Base-by-base conservation (phyloP, 2,113 vertebrate species). In the Corydoras sp. region DNA sequence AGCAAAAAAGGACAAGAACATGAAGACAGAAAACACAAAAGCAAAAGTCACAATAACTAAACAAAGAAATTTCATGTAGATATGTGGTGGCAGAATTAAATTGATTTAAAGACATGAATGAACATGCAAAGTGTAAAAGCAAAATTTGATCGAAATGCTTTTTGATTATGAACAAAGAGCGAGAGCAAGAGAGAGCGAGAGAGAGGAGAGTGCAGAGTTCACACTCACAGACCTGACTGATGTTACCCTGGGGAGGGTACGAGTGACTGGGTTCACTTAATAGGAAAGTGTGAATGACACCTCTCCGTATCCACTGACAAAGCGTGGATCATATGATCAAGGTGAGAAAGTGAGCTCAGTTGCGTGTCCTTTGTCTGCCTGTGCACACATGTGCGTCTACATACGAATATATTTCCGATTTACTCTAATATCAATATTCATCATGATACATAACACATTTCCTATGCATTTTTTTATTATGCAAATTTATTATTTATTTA, bases 251-350 rank as follows among this genome's bases (percentile, higher is more conserved):
- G 14, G 64, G 64, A 53, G 30, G 56, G 60, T 24, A 43, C 65
- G 31, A 70, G 50, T 60, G 77, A 68, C 69, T 68, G 54, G 18
- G 56, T 32, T 69, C 64, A 72, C 65, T 54, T 72, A 69, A 79
- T 69, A 68, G 73, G 69, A 56, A 72, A 31, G 73, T 73, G 77
- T 58, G 65, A 75, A 72, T 69, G 73, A 78, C 68, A 75, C 59
- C 49, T 15, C 69, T 75, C 63, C 12, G 58, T 65, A 59, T 75
- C 70, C 60, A 68, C 61, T 43, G 48, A 68, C 64, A 62, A 79
- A 65, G 66, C 32, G 50, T 62, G 69, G 65, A 72, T 75, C 73
- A 69, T 65, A 67, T 72, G 61, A 78, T 75, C 59, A 59, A 59
- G 71, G 51, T 49, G 50, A 43, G 35, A 43, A 43, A 67, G 30